These are phyloP conservation scores for Thera britannica DNA, from an alignment of 2,888 invertebrate species.

Conservation along the genomic window DNA sequence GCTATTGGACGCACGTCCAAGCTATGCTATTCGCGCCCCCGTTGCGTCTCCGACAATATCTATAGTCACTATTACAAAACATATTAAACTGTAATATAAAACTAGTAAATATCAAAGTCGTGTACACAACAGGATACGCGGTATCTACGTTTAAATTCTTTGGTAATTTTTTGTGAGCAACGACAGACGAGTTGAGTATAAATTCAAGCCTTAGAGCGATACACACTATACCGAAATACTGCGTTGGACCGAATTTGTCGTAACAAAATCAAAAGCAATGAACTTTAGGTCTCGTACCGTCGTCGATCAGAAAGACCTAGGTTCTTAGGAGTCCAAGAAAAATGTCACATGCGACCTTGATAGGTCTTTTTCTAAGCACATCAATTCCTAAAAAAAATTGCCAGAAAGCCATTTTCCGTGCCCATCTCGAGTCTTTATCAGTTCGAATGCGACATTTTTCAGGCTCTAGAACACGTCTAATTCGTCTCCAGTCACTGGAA, in stretches of 20 bases:
- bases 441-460: constrained; percentile 20
- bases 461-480: constrained; percentile 13
- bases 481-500: constrained; percentile 65
- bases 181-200: constrained; percentile 65
- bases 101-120: constrained; percentile 18
- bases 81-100: constrained; percentile 22
- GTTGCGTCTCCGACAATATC: constrained; percentile 23
- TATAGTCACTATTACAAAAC: constrained; percentile 20
- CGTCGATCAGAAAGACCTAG: constrained; percentile 24
- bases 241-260: constrained; percentile 30
- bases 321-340: constrained; percentile 3
- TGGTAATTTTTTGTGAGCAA: constrained; percentile 83
- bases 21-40: constrained; percentile 31
- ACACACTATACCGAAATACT: constrained; percentile 51
- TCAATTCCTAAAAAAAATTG: no score
- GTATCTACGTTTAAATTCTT: constrained; percentile 70
- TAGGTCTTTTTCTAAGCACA: not conserved
- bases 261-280: constrained; percentile 32
- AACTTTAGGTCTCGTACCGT: constrained; percentile 33
- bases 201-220: constrained; percentile 58
- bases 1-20: constrained; percentile 30
- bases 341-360: constrained; percentile 2
- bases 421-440: no score
- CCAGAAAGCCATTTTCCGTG: no score
- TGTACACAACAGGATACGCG: constrained; percentile 48